These are phyloP conservation scores for Alligator mississippiensis DNA, from an alignment of 2,113 vertebrate species.

Conservation along the genomic window DNA sequence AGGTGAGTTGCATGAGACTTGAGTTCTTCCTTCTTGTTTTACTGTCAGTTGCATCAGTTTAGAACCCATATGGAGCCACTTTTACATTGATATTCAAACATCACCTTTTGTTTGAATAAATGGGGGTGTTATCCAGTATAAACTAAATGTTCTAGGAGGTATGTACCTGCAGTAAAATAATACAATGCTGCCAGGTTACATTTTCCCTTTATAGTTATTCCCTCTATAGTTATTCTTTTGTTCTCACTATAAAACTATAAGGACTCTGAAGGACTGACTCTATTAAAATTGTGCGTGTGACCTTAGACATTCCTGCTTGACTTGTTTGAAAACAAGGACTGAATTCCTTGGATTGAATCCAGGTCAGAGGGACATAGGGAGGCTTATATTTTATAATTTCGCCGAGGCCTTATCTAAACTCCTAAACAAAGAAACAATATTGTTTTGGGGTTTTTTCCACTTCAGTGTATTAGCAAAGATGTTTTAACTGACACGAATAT, in stretches of 20 bases:
- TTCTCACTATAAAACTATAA: background rate
- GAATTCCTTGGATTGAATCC: background rate
- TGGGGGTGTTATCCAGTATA: background rate
- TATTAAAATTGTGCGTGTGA: background rate
- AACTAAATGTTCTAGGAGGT: background rate
- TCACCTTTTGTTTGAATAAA: background rate
- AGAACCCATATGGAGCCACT: background rate
- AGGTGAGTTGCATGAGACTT: background rate
- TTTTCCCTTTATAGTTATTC: background rate
- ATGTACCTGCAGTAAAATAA: too few species aligned
- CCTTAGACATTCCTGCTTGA: background rate
- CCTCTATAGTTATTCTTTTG: background rate
- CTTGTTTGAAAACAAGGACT: background rate
- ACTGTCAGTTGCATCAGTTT: slow-evolving; percentile 12
- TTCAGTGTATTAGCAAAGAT: background rate
- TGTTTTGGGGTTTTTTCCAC: background rate
- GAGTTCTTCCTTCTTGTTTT: background rate
- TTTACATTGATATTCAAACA: background rate
- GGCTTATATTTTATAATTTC: background rate
- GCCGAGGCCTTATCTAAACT: background rate
- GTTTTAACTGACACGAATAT: background rate
- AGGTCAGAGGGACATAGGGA: background rate
- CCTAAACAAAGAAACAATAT: background rate
- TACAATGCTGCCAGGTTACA: background rate
- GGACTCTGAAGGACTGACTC: background rate